phyloP scores from a whole-genome alignment of 1,140 invertebrate genomes.

The Papilio aristodemus region DNA sequence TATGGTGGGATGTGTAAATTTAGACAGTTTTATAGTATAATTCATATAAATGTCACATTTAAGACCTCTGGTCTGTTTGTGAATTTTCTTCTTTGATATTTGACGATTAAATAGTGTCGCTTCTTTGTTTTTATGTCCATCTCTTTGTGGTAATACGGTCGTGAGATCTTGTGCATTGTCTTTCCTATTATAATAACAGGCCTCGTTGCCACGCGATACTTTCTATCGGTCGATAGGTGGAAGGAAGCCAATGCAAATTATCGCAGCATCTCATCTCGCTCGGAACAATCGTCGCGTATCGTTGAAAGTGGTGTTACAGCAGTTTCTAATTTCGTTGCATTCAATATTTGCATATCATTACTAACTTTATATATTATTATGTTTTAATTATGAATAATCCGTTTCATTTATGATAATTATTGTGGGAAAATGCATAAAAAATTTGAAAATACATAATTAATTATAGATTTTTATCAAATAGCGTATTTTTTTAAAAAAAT shows the following conservation, averaged over 20 bases:
- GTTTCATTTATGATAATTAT: neutral
- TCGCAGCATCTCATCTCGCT: conserved; percentile 45
- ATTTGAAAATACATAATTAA: too few species aligned
- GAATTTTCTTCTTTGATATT: too few species aligned
- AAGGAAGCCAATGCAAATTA: conserved; percentile 47
- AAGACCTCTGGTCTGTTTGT: too few species aligned
- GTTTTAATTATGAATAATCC: neutral
- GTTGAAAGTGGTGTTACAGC: conserved; percentile 39
- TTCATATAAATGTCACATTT: too few species aligned
- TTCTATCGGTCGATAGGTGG: conserved; percentile 34
- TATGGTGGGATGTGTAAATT: too few species aligned
- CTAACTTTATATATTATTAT: neutral
- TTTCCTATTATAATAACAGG: neutral
- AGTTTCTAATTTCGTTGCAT: conserved; percentile 44
- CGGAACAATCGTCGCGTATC: conserved; percentile 51
- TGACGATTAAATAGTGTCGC: neutral
- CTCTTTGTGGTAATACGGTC: conserved; percentile 8
- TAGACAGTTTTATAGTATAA: too few species aligned
- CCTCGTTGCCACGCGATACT: conserved; percentile 6
- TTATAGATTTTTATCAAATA: too few species aligned
- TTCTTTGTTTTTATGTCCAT: neutral
- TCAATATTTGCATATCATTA: neutral
- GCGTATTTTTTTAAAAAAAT: too few species aligned
- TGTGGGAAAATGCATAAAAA: too few species aligned
- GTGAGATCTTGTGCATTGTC: neutral